Conservation (phyloP, 1,140 invertebrate genomes). For the Ruditapes philippinarum region DNA sequence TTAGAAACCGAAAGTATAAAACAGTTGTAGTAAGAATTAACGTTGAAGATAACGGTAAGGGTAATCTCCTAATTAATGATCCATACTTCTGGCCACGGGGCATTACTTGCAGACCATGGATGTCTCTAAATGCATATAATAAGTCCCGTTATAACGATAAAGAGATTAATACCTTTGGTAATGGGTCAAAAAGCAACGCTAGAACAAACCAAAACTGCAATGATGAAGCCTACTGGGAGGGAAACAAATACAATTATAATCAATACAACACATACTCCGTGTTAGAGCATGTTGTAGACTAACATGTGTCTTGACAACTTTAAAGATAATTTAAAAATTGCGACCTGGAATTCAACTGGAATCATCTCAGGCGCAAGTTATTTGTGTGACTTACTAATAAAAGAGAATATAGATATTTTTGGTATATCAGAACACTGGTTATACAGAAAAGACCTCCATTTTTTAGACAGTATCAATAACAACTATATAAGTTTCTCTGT, state of each 20-base stretch:
- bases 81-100: constrained; percentile 4
- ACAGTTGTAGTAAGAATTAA: not conserved
- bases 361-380: not conserved
- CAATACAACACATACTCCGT: not conserved
- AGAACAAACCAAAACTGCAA: not conserved
- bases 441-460: not conserved
- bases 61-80: not conserved
- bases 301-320: not conserved
- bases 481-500: not conserved
- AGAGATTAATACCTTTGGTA: not conserved
- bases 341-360: not conserved
- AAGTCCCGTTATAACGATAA: not conserved
- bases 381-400: not conserved
- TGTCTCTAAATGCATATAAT: not conserved
- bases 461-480: not conserved
- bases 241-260: not conserved
- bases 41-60: constrained; percentile 2
- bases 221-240: not conserved
- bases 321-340: not conserved
- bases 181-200: not conserved
- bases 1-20: not conserved
- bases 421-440: not conserved
- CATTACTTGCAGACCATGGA: not conserved
- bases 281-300: not conserved
- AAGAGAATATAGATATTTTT: not conserved